These are phyloP conservation scores for Polydrusus pterygomalis DNA, from an alignment of 2,888 invertebrate genomes.

Conservation along the genomic window DNA sequence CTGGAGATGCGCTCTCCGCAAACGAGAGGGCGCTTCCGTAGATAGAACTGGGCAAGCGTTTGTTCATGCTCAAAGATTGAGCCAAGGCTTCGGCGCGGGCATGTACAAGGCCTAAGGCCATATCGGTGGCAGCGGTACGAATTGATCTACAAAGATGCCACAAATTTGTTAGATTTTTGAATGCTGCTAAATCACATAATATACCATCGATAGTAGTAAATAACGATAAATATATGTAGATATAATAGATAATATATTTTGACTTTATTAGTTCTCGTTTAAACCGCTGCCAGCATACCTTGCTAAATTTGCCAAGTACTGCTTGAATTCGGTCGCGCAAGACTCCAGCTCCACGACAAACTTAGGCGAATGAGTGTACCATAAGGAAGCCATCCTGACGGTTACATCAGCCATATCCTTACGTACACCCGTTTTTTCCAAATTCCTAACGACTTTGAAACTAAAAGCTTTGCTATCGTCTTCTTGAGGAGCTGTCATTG, in stretches of 20 bases:
- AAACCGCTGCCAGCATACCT: constrained; percentile 66
- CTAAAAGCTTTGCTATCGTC: constrained; percentile 73
- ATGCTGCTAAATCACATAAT: too few species aligned
- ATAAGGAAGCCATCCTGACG: constrained; percentile 89
- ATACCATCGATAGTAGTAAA: too few species aligned
- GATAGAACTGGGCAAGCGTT: constrained; percentile 72
- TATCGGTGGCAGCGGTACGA: constrained; percentile 92
- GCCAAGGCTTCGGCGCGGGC: constrained; percentile 78
- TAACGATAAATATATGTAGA: too few species aligned
- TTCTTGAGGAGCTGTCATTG: constrained; percentile 65
- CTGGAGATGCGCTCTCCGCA: constrained; percentile 71
- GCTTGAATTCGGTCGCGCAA: constrained; percentile 93
- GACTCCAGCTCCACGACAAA: constrained; percentile 90
- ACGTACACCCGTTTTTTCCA: constrained; percentile 53
- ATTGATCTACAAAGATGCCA: constrained; percentile 75
- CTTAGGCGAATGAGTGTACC: constrained; percentile 94
- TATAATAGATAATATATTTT: too few species aligned
- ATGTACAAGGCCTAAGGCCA: constrained; percentile 92
- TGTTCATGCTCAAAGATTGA: constrained; percentile 76
- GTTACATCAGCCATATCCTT: constrained; percentile 67
- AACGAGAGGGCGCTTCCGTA: constrained; percentile 69
- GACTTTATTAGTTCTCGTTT: too few species aligned
- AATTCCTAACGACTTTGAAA: constrained; percentile 72
- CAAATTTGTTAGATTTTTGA: background rate
- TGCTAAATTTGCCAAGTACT: constrained; percentile 89